These are phyloP conservation scores for Cotesia congregata DNA, from an alignment of 2,888 invertebrate genomes.

Conservation along the genomic window DNA sequence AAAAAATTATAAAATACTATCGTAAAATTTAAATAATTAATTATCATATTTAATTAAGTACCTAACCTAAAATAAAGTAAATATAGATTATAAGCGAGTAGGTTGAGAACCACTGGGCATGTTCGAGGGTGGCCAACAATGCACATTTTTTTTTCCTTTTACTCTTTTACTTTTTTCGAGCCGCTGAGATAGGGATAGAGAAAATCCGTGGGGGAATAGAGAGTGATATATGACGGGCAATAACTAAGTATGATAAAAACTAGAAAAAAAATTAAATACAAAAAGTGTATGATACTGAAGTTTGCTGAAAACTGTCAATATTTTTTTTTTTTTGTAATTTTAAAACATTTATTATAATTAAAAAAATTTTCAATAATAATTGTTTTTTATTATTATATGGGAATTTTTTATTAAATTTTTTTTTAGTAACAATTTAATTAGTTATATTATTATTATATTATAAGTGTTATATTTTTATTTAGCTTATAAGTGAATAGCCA, in stretches of 20 bases:
- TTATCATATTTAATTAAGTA: constrained; percentile 1
- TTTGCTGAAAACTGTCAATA: too few relatives aligned
- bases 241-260: constrained; percentile 42
- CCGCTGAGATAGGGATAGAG: constrained; percentile 23
- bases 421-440: too few relatives aligned
- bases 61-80: constrained; percentile 14
- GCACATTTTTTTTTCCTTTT: constrained; percentile 39
- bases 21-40: constrained; percentile 1
- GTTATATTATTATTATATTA: too few relatives aligned
- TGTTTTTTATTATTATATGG: too few relatives aligned
- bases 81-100: neutral
- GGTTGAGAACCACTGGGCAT: constrained; percentile 44
- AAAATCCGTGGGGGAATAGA: constrained; percentile 24
- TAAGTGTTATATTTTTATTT: too few relatives aligned
- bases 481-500: too few relatives aligned
- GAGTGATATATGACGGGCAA: constrained; percentile 41
- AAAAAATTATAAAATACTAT: too few relatives aligned
- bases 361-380: too few relatives aligned
- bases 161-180: constrained; percentile 22
- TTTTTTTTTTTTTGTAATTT: too few relatives aligned
- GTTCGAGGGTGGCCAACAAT: constrained; percentile 48
- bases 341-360: too few relatives aligned
- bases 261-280: constrained; percentile 24
- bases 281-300: constrained; percentile 5
- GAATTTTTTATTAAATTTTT: too few relatives aligned